Base-by-base conservation (phyloP, 2,113 vertebrate species). In the Laterallus jamaicensis region DNA sequence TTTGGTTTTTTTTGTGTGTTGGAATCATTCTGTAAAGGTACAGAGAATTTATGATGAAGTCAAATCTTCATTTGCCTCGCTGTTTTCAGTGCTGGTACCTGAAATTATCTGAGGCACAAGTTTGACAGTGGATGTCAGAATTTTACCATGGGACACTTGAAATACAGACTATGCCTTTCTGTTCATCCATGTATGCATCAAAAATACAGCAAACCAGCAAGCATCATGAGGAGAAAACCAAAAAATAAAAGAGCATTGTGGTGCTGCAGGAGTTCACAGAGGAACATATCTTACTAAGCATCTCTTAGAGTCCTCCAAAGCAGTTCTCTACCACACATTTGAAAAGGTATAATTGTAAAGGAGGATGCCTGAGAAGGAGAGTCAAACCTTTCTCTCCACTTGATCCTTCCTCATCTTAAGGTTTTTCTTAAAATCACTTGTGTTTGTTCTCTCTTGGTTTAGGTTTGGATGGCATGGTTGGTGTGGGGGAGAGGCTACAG, bases 31-130 rank as follows among this genome's bases (percentile, higher is more conserved):
- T 32, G 56, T 54, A 50, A 5, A 88, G 62, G 54, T 75, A 32
- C 18, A n/a, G 15, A 28, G 55, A 54, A 79, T 90, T 95, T 92
- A 95, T 93, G 63, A 81, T 31, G 66, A 92, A 94, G 49, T 79
- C 83, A 74, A 86, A n/a, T 90, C 74, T 81, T 35, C 12, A 37
- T 83, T 73, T 85, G 37, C 55, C 40, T 86, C 31, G 10, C 67
- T 75, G 17, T 8, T 79, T 86, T 74, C 64, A 15, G 35, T 77
- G 44, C 29, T 89, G 81, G 63, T 49, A 89, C 17, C 10, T 21
- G 77, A 63, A 92, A 59, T 82, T 6, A 69, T 94, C 73, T 75
- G 56, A 96, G 55, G 5, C 42, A 82, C 37, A 85, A 93, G 55
- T 78, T 85, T 96, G 88, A 82, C 56, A 93, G 35, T 40, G 39